phyloP scores from a whole-genome alignment of 2,888 invertebrate genomes.

The Cartodere bifasciata region DNA sequence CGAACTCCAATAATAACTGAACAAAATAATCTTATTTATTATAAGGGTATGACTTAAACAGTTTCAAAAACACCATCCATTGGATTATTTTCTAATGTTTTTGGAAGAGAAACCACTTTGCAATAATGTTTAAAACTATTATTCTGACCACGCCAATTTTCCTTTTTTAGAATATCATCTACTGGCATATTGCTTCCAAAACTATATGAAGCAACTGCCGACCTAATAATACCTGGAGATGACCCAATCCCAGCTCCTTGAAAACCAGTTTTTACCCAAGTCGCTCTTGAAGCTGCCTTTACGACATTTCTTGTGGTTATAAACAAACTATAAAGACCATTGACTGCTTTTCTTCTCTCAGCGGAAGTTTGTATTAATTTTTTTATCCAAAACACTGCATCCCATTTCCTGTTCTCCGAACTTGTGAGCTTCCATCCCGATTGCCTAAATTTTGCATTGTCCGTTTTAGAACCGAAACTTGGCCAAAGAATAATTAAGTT shows the following conservation, averaged over 20 bases:
- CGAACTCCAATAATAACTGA: too few species aligned
- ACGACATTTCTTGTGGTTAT: slow-evolving; percentile 7
- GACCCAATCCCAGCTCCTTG: not conserved
- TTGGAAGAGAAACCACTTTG: too few species aligned
- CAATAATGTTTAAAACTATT: slow-evolving; percentile 6
- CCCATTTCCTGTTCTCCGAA: too few species aligned
- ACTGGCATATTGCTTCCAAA: slow-evolving; percentile 5
- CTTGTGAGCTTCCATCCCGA: slow-evolving; percentile 1
- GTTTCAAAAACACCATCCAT: too few species aligned
- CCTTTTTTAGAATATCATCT: slow-evolving; percentile 3
- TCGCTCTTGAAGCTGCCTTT: slow-evolving; percentile 7
- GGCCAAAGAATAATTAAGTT: not conserved
- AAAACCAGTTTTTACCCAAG: slow-evolving; percentile 6
- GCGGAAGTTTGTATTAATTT: not conserved
- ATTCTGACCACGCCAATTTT: slow-evolving; percentile 2
- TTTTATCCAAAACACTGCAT: not conserved
- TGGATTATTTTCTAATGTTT: too few species aligned
- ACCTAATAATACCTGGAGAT: slow-evolving; percentile 4
- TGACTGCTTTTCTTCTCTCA: not conserved
- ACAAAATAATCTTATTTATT: too few species aligned
- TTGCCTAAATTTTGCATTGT: not conserved
- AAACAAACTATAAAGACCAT: slow-evolving; percentile 1
- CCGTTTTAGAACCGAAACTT: slow-evolving; percentile 1
- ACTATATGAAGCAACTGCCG: slow-evolving; percentile 7
- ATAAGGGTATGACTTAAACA: not conserved